Evolutionary conservation across 23 tunicate species (phyloP).

Genomic region (Clavelina lepadiformis): DNA sequence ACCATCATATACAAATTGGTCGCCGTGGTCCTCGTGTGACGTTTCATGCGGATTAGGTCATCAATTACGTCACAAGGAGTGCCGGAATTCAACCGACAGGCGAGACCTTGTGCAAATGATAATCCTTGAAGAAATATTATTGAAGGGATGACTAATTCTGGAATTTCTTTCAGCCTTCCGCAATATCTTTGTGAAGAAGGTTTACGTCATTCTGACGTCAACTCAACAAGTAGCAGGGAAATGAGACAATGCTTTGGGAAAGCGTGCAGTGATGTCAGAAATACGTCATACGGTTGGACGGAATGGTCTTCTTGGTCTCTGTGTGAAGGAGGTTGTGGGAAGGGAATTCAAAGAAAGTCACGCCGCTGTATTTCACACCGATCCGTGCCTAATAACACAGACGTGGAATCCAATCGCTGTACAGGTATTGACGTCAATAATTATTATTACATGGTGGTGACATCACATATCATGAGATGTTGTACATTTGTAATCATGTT

Average conservation of each 20-base stretch:
- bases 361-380: constrained; percentile 14
- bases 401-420: too few species aligned
- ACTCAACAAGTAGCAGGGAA: constrained; percentile 1
- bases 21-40: constrained; percentile 30
- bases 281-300: constrained; percentile 13
- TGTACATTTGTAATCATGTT: too few species aligned
- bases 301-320: constrained; percentile 34
- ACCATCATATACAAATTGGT: constrained; percentile 25
- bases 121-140: too few species aligned
- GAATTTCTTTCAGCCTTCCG: too few species aligned
- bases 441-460: too few species aligned
- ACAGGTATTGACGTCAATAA: too few species aligned
- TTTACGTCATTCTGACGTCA: neutral
- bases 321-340: constrained; percentile 38
- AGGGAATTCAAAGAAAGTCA: constrained; percentile 28
- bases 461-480: too few species aligned
- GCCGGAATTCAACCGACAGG: too few species aligned
- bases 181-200: too few species aligned
- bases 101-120: too few species aligned
- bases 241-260: constrained; percentile 17
- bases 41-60: constrained; percentile 19
- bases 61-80: constrained; percentile 15
- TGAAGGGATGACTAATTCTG: too few species aligned
- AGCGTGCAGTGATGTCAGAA: neutral
- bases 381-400: neutral